Percentiles rank a stretch among this genome's conserved stretches.
Conservation (phyloP, 2,797 vertebrate species). For the Acanthis flammea region DNA sequence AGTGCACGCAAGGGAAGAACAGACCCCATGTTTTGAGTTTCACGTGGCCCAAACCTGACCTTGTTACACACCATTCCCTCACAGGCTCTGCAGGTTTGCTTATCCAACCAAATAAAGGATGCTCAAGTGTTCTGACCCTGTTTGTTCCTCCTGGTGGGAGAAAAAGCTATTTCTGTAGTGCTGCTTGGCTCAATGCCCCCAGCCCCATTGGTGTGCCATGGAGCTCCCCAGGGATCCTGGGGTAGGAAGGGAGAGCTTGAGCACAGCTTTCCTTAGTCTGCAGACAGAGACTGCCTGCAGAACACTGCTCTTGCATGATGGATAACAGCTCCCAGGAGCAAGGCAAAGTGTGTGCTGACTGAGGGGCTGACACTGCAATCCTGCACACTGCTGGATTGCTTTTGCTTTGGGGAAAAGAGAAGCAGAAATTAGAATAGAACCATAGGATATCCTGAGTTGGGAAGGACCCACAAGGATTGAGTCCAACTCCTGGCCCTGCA, state of each 20-base stretch:
- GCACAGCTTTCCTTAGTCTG: neutral
- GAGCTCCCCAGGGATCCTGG: neutral
- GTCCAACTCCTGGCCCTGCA: neutral
- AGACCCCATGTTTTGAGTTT: neutral
- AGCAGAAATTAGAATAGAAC: neutral
- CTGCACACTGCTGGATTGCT: neutral
- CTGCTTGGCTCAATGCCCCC: neutral
- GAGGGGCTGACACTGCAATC: neutral
- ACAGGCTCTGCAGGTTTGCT: neutral
- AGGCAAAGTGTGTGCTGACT: neutral
- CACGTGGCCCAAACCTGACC: neutral
- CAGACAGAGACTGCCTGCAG: neutral
- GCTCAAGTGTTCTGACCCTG: neutral
- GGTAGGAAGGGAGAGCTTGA: neutral
- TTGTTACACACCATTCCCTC: rapidly evolving
- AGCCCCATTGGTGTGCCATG: rapidly evolving
- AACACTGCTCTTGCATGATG: rapidly evolving
- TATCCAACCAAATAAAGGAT: neutral
- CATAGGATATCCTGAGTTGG: neutral
- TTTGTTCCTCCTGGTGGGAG: neutral
- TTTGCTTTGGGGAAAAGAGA: neutral
- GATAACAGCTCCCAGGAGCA: neutral
- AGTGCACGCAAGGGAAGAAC: neutral
- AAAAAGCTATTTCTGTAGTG: neutral
- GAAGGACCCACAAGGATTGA: neutral